These are phyloP conservation scores for Ascidia mentula DNA, from an alignment of 23 tunicate species.

Conservation along the genomic window DNA sequence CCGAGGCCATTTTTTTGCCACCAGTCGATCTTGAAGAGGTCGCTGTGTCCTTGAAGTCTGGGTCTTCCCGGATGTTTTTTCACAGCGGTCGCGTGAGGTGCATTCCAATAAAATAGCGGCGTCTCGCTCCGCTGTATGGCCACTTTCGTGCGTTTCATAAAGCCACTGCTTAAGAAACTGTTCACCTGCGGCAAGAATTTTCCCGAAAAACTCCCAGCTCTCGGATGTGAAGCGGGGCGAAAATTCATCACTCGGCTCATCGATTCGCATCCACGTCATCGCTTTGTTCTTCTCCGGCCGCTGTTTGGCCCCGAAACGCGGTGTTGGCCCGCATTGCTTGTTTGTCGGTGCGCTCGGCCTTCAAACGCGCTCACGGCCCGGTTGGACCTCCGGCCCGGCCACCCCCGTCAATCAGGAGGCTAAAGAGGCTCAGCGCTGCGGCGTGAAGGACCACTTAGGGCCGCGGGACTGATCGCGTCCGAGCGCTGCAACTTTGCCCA, in stretches of 20 bases:
- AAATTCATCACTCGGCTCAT: neutral
- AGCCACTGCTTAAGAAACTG: too few species aligned
- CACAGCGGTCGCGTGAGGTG: too few species aligned
- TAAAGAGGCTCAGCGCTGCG: neutral
- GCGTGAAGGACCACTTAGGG: conserved; percentile 1
- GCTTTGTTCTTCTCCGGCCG: neutral
- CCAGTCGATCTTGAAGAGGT: too few species aligned
- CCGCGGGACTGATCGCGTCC: conserved; percentile 5
- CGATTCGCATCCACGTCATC: neutral
- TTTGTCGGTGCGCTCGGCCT: neutral
- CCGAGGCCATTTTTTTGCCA: too few species aligned
- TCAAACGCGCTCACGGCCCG: neutral
- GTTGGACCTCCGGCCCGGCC: neutral
- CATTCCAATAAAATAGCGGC: too few species aligned
- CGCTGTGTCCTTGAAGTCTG: too few species aligned
- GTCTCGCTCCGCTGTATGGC: too few species aligned
- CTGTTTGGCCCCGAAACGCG: neutral
- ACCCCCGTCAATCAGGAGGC: neutral
- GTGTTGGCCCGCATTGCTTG: neutral
- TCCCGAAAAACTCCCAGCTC: neutral
- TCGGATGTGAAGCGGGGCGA: conserved; percentile 5
- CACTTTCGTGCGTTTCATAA: too few species aligned
- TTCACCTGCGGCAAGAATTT: too few species aligned
- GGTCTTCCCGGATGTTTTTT: too few species aligned
- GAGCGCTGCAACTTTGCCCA: conserved; percentile 3